A percentile compares a stretch with the other conserved stretches of the same genome.
Conservation (phyloP, 2,888 invertebrate genomes). For the Leptopterna dolabrata region DNA sequence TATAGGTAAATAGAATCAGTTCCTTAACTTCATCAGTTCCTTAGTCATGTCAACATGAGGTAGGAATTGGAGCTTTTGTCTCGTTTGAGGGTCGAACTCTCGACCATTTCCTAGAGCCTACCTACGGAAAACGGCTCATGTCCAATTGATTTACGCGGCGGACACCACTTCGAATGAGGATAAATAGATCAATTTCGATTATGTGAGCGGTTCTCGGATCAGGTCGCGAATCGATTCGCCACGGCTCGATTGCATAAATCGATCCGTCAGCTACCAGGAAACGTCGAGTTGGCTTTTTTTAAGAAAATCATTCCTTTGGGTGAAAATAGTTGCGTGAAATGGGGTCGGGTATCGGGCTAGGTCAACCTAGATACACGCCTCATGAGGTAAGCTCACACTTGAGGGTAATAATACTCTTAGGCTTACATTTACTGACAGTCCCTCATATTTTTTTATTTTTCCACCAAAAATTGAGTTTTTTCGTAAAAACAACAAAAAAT, state of each 20-base stretch:
- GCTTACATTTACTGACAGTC: too few species aligned
- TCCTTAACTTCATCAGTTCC: too few species aligned
- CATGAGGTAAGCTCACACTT: neutral
- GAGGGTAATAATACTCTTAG: too few species aligned
- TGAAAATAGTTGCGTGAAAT: slow-evolving; percentile 1
- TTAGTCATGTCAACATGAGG: too few species aligned
- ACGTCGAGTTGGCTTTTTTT: neutral
- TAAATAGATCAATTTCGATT: slow-evolving; percentile 4
- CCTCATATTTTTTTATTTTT: too few species aligned
- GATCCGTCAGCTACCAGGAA: neutral
- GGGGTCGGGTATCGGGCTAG: neutral
- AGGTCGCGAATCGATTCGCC: slow-evolving; percentile 5
- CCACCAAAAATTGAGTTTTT: too few species aligned
- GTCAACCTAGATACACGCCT: neutral
- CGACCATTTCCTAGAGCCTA: slow-evolving; percentile 63
- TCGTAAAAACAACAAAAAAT: too few species aligned
- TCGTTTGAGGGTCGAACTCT: too few species aligned
- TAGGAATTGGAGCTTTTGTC: too few species aligned
- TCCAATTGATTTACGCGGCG: neutral
- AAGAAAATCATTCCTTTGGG: slow-evolving; percentile 9
- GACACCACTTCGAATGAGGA: neutral
- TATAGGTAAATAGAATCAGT: too few species aligned
- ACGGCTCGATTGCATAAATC: slow-evolving; percentile 18
- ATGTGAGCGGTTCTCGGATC: neutral
- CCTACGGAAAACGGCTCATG: neutral